Conservation (phyloP, 2,113 vertebrate species). For the Ciconia maguari region DNA sequence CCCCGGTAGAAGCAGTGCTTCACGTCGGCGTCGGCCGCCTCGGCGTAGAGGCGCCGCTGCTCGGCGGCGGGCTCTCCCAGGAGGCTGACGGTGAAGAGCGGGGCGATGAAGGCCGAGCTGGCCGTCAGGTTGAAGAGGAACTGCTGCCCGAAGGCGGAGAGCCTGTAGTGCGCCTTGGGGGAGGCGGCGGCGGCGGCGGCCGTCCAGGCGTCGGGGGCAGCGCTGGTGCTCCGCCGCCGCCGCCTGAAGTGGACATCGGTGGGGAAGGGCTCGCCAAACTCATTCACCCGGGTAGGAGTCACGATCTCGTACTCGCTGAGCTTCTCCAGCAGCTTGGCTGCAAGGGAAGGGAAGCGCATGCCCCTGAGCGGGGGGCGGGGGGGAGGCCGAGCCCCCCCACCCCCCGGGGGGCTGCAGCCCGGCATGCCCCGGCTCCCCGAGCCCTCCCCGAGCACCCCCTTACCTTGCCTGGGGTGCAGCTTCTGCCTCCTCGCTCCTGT, state of each 20-base stretch:
- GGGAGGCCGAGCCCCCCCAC: not conserved
- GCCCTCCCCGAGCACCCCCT: slow-evolving; percentile 26
- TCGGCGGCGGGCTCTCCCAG: slow-evolving; percentile 82
- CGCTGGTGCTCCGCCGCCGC: slow-evolving; percentile 84
- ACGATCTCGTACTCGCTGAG: slow-evolving; percentile 89
- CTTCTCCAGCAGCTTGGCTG: slow-evolving; percentile 81
- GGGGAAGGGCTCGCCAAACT: slow-evolving; percentile 88
- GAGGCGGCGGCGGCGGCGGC: slow-evolving; percentile 40
- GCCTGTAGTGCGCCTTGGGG: slow-evolving; percentile 84
- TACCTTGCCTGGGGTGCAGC: slow-evolving; percentile 87
- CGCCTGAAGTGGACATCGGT: slow-evolving; percentile 90
- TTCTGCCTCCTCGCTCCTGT: slow-evolving; percentile 74
- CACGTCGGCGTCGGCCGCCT: slow-evolving; percentile 84
- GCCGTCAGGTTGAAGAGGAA: slow-evolving; percentile 93
- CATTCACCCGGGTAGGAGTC: slow-evolving; percentile 88
- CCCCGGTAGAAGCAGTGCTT: slow-evolving; percentile 97
- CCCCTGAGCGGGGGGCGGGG: not conserved
- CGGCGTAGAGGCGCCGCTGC: slow-evolving; percentile 76
- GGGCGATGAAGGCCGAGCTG: slow-evolving; percentile 94
- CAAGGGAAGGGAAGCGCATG: slow-evolving; percentile 17
- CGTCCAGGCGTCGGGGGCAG: slow-evolving; percentile 81
- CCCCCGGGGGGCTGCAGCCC: not conserved
- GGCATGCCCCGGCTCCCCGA: not conserved
- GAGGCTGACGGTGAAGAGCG: slow-evolving; percentile 90
- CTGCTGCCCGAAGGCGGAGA: slow-evolving; percentile 90